phyloP scores from a whole-genome alignment of 2,113 vertebrate genomes.

The Megalops atlanticus region DNA sequence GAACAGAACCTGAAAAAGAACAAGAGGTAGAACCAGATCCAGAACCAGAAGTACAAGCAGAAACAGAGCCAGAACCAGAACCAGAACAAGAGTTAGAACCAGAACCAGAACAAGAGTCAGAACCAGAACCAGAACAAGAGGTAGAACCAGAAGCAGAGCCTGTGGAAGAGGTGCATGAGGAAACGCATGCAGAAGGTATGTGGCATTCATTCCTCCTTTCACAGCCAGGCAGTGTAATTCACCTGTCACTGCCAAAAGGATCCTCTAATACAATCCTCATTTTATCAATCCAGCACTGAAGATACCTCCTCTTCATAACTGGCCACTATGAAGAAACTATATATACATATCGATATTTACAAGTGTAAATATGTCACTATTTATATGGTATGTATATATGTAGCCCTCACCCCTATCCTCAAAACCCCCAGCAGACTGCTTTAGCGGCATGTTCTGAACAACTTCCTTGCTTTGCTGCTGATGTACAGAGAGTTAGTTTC shows the following conservation, averaged over 20 bases:
- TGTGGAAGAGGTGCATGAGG: slow-evolving; percentile 52
- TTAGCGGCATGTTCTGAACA: neutral
- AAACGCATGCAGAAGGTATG: slow-evolving; percentile 81
- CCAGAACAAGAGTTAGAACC: slow-evolving; percentile 57
- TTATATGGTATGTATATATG: neutral
- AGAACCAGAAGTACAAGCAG: slow-evolving; percentile 29
- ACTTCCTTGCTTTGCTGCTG: too few species aligned
- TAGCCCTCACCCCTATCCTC: neutral
- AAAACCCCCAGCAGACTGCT: neutral
- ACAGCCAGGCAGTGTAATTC: neutral
- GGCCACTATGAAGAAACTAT: slow-evolving; percentile 34
- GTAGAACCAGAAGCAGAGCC: slow-evolving; percentile 48
- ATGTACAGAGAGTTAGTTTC: too few species aligned
- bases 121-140: slow-evolving; percentile 33
- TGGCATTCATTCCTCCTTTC: slow-evolving; percentile 62
- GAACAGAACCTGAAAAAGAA: slow-evolving; percentile 31
- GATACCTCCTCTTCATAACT: slow-evolving; percentile 57
- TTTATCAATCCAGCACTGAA: slow-evolving; percentile 30
- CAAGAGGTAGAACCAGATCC: slow-evolving; percentile 66
- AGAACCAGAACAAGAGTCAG: slow-evolving; percentile 60
- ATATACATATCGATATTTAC: neutral
- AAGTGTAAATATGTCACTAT: too few species aligned
- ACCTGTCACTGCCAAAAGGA: neutral
- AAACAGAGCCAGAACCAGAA: slow-evolving; percentile 33
- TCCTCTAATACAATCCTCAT: slow-evolving; percentile 11